These are phyloP conservation scores for Dichetophora obliterata DNA, from an alignment of 2,888 invertebrate species.

Conservation along the genomic window DNA sequence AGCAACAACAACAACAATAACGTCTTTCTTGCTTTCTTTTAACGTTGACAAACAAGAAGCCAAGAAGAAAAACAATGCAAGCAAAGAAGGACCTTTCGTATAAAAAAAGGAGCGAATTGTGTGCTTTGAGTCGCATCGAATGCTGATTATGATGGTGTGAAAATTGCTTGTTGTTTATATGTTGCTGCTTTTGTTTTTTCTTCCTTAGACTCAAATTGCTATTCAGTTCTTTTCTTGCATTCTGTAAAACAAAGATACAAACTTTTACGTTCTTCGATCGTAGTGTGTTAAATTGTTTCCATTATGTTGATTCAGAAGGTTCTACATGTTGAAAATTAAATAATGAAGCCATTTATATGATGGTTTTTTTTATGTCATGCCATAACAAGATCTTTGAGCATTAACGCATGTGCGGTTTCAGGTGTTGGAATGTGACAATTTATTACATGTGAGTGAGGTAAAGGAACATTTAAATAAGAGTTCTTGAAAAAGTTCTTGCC, in stretches of 20 bases:
- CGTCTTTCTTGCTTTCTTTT: too few relatives aligned
- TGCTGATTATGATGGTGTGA: constrained; percentile 51
- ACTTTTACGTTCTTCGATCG: neutral
- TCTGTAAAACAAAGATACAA: neutral
- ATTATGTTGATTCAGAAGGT: constrained; percentile 2
- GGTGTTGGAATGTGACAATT: too few relatives aligned
- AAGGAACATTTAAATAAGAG: too few relatives aligned
- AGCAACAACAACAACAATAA: constrained; percentile 37
- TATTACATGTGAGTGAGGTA: too few relatives aligned
- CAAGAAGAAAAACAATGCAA: constrained; percentile 16
- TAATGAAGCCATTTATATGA: constrained; percentile 16
- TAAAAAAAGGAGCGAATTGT: neutral
- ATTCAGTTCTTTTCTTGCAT: neutral
- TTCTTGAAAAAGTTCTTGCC: too few relatives aligned
- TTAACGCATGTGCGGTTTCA: too few relatives aligned
- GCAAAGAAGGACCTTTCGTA: neutral
- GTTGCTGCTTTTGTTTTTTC: constrained; percentile 16
- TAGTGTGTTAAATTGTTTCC: constrained; percentile 19
- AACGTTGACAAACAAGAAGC: constrained; percentile 60
- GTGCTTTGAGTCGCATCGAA: constrained; percentile 35
- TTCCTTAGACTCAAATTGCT: neutral
- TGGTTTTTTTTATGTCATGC: neutral
- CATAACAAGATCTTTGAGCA: too few relatives aligned
- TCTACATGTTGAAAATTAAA: constrained; percentile 27
- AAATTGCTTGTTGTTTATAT: constrained; percentile 50